A percentile compares a stretch with the other conserved stretches of the same genome.
phyloP scores from a whole-genome alignment of 2,888 invertebrate species.

The Druceiella hillmani region DNA sequence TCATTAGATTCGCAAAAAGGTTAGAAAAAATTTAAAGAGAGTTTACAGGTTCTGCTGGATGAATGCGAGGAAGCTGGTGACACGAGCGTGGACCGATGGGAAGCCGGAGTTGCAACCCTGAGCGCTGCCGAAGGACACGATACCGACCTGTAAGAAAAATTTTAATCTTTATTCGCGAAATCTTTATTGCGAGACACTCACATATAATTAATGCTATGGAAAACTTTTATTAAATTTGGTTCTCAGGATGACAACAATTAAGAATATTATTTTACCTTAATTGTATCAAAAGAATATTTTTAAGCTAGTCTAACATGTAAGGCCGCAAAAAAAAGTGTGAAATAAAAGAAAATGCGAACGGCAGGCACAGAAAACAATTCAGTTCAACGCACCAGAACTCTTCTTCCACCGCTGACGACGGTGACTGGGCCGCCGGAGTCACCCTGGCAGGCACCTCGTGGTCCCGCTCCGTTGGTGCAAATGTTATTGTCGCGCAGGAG shows the following conservation, averaged over 20 bases:
- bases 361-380: no score
- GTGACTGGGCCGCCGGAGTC: conserved; percentile 35
- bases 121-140: conserved; percentile 12
- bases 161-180: no score
- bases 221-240: no score
- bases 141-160: conserved; percentile 12
- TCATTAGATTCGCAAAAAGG: conserved; percentile 19
- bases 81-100: conserved; percentile 29
- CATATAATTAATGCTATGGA: no score
- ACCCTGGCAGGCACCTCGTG: conserved; percentile 27
- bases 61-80: conserved; percentile 26
- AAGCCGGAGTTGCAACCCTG: conserved; percentile 26
- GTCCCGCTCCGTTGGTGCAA: conserved; percentile 33
- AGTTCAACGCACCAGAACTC: conserved; percentile 26
- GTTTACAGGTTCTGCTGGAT: conserved; percentile 8
- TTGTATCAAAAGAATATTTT: no score
- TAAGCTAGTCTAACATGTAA: no score
- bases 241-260: no score
- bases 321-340: no score
- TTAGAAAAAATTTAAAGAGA: background rate
- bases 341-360: no score
- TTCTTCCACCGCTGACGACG: conserved; percentile 22
- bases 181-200: no score
- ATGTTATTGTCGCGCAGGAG: conserved; percentile 29
- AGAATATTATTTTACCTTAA: no score